A percentile compares a stretch with the other conserved stretches of the same genome.
Conservation (phyloP, 2,888 invertebrate genomes). For the Stenurella melanura region DNA sequence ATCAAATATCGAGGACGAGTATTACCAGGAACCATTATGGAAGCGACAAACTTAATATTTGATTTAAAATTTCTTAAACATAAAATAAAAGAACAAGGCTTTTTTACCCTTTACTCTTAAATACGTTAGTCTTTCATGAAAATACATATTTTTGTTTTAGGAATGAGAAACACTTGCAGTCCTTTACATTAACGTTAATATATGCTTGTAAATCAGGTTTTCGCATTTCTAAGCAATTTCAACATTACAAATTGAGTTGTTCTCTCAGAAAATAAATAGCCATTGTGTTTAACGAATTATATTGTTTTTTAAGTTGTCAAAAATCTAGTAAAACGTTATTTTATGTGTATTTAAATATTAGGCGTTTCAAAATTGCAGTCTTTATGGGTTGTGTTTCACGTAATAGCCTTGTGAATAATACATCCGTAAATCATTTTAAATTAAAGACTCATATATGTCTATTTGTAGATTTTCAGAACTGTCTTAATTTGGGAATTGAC, state of each 20-base stretch:
- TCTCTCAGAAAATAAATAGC: constrained; percentile 16
- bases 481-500: not conserved
- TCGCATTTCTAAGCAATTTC: constrained; percentile 23
- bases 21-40: not conserved
- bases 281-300: constrained; percentile 34
- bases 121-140: constrained; percentile 5
- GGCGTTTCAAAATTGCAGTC: constrained; percentile 33
- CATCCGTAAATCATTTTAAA: constrained; percentile 36
- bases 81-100: not conserved
- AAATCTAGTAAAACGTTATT: constrained; percentile 32
- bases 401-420: constrained; percentile 5
- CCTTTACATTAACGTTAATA: constrained; percentile 26
- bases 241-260: constrained; percentile 38
- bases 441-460: constrained; percentile 10
- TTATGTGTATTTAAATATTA: constrained; percentile 34
- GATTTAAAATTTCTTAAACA: not conserved
- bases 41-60: not conserved
- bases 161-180: constrained; percentile 12
- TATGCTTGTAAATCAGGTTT: constrained; percentile 31
- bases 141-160: constrained; percentile 23
- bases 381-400: constrained; percentile 35
- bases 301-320: constrained; percentile 37
- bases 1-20: not conserved
- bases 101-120: not conserved
- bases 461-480: not conserved